Base-by-base conservation (phyloP, 2,113 vertebrate genomes). In the Stomatorhinus ivindoensis region DNA sequence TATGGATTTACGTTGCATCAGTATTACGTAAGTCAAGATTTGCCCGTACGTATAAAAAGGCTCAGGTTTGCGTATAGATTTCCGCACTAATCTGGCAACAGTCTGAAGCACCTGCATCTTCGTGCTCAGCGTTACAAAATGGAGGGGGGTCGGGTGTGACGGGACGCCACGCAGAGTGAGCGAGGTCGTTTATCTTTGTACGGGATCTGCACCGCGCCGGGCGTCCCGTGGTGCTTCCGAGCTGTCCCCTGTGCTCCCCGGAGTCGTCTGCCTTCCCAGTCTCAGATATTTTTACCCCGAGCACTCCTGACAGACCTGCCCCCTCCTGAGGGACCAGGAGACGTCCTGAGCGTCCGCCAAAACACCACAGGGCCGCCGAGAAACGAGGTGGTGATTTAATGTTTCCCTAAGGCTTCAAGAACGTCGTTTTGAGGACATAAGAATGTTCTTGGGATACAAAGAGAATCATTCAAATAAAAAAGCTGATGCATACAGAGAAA, bases 151-250 rank as follows among this genome's bases (percentile, higher is more conserved):
- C 9, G 35, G 69, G 61, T 39, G n/a, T 39, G 3, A 24, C 69
- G 19, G 19, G 69, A 48, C 6, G 61, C 47, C 17, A 48, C 7
- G 50, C 4, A 8, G 5, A 19, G 47, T 76, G 15, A 55, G 48
- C 35, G 73, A 13, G 69, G 47, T 53, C 88, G 31, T 89, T 89
- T 89, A 31, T 89, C 48, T 83, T 76, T 2, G 48, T 89, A 27
- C 3, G 88, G 47, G 15, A 83, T 83, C 48, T 8, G 65, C n/a
- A 11, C 47, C 3, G 35, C 10, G 1, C 24, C 46, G 3, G n/a
- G 31, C 1, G 4, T 31, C 87, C 44, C 11, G 46, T 55, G 5
- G 48, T 7, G 19, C 31, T 39, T 82, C 73, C 50, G 31, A 50
- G 47, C 21, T 46, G 87, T 44, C 39, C 87, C 21, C 53, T 6